Percentiles rank a stretch among this genome's conserved stretches.
Evolutionary conservation across 2,113 vertebrate genomes (phyloP).

Genomic region (Sphaerodactylus townsendi): DNA sequence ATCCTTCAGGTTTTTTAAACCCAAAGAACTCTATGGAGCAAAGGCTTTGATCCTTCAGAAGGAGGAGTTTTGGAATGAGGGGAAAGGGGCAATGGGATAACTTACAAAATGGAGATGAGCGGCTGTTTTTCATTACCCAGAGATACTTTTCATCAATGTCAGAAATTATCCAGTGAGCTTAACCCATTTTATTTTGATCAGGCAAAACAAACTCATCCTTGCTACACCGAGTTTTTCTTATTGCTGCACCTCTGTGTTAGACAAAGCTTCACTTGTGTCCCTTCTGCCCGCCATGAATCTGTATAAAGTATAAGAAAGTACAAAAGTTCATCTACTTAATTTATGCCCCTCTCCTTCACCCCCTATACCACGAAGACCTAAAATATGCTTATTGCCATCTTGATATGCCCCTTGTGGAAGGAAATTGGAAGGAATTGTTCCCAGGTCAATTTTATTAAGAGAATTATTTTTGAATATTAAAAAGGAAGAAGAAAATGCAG

Average conservation of each 20-base stretch:
- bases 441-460: neutral
- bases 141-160: neutral
- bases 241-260: neutral
- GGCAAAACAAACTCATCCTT: neutral
- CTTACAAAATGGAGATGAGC: neutral
- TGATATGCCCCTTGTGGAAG: neutral
- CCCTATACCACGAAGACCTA: too few relatives aligned
- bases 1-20: neutral
- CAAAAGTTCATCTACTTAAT: neutral
- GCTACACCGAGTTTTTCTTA: neutral
- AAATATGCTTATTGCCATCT: neutral
- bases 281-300: neutral
- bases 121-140: neutral
- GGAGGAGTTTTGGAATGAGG: neutral
- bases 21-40: neutral
- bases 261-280: neutral
- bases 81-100: neutral
- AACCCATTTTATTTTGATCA: neutral
- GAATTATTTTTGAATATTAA: neutral
- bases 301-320: neutral
- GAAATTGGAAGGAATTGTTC: neutral
- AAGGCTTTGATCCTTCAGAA: neutral
- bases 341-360: too few relatives aligned
- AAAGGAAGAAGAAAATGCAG: too few relatives aligned
- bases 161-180: neutral